Base-by-base conservation (phyloP, 2,113 vertebrate species). In the Phycodurus eques region DNA sequence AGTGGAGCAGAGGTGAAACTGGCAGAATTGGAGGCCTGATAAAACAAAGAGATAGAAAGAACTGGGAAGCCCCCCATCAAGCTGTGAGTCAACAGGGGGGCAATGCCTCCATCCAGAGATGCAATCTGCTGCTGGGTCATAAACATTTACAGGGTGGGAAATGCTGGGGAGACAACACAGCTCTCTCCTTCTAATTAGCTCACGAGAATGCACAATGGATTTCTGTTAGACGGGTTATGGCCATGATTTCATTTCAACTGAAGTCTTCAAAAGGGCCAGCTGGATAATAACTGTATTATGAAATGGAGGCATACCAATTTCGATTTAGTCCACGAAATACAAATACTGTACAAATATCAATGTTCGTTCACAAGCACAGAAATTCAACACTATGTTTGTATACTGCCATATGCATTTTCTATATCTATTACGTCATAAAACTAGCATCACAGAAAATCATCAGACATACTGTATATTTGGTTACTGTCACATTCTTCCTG, bases 131-230 rank as follows among this genome's bases (percentile, higher is more conserved):
- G 80, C 85, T n/a, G 83, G 76, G 85, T 76, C 87, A 87, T 91
- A 92, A 92, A 92, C 81, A 79, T 92, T 92, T 90, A 92, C 86
- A 88, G 84, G 82, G 84, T 81, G 90, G 87, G 89, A 89, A 85
- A 82, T 78, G 77, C 70, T 75, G 78, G 79, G 78, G 77, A 76
- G 82, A 85, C 73, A 73, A 75, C 81, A 70, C 73, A 11, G 56
- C 66, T 62, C 71, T 73, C 74, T 67, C 67, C 72, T 82, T 73
- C 70, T 83, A 84, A 87, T 88, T 85, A 85, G 67, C 85, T 84
- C 79, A 84, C 83, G 78, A 76, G 80, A 80, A 71, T 66, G 63
- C 20, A 60, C 64, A 84, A 73, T 71, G 66, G 66, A 27, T 61
- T 46, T 0, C 46, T 68, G 44, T 9, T 22, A 0, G 27, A 31